phyloP scores from a whole-genome alignment of 1,140 invertebrate species.

The Pristionchus pacificus region DNA sequence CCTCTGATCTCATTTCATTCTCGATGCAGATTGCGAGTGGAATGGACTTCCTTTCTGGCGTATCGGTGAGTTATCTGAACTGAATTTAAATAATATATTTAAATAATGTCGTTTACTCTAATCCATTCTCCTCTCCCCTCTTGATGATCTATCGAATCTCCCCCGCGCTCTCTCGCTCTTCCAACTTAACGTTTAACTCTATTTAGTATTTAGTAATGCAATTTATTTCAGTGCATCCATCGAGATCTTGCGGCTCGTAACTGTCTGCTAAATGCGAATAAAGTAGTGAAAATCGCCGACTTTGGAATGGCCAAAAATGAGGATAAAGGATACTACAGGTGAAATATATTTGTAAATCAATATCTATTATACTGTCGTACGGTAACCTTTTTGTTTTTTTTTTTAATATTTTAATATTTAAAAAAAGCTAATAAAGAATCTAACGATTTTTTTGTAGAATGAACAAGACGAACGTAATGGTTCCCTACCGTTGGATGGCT shows the following conservation, averaged over 20 bases:
- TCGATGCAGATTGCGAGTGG: constrained; percentile 23
- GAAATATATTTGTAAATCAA: too few species aligned
- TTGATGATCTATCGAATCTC: too few species aligned
- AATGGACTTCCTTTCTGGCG: constrained; percentile 18
- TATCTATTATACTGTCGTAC: too few species aligned
- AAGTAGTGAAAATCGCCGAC: constrained; percentile 28
- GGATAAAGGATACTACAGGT: constrained; percentile 30
- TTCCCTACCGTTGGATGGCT: constrained; percentile 26
- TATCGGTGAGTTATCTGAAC: constrained; percentile 14
- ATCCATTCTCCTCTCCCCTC: too few species aligned
- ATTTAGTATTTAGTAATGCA: too few species aligned
- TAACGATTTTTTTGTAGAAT: neutral
- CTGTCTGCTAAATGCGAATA: constrained; percentile 23
- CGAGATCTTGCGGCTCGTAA: constrained; percentile 34
- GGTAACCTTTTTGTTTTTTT: neutral
- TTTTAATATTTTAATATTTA: constrained; percentile 15
- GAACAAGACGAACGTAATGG: constrained; percentile 1
- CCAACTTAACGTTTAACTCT: too few species aligned
- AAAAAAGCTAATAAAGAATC: too few species aligned
- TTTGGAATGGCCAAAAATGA: constrained; percentile 28
- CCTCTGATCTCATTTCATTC: constrained; percentile 25
- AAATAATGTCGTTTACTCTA: too few species aligned
- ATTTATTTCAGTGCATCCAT: constrained; percentile 29
- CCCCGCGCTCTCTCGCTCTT: too few species aligned
- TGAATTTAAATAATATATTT: too few species aligned